phyloP scores from a whole-genome alignment of 2,113 vertebrate species.

The Athene cunicularia region DNA sequence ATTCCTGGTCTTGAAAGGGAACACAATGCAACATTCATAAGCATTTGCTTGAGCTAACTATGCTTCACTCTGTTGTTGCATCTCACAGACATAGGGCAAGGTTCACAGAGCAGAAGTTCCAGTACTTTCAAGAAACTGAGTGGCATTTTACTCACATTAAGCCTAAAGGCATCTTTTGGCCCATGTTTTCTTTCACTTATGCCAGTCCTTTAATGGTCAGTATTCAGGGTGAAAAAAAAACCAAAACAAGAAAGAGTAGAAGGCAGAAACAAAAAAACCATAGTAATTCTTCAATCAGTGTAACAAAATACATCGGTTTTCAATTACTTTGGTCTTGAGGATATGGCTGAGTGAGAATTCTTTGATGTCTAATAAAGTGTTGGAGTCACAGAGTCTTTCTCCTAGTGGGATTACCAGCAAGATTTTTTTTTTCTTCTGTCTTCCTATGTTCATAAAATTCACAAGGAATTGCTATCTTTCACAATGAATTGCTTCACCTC shows the following conservation, averaged over 20 bases:
- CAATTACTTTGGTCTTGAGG: not conserved
- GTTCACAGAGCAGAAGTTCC: not conserved
- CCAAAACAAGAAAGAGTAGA: not conserved
- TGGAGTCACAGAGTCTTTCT: not conserved
- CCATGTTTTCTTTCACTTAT: not conserved
- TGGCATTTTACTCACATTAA: not conserved
- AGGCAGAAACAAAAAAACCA: not conserved
- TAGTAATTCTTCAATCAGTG: not conserved
- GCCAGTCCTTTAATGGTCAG: not conserved
- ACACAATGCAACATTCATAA: not conserved
- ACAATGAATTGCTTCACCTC: not conserved
- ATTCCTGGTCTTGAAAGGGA: not conserved
- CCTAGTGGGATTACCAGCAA: not conserved
- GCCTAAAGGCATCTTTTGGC: not conserved
- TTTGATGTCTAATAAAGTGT: not conserved
- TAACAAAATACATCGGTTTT: not conserved
- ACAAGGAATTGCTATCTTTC: not conserved
- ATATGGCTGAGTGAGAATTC: not conserved
- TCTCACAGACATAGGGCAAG: not conserved
- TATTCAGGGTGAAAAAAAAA: not conserved
- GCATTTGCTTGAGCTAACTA: not conserved
- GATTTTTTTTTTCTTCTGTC: not conserved
- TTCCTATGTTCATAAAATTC: not conserved
- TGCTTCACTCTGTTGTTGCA: not conserved
- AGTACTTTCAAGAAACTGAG: not conserved